Evolutionary conservation across 2,797 vertebrate genomes (phyloP).

Genomic region (Schizothorax lantsangensis): DNA sequence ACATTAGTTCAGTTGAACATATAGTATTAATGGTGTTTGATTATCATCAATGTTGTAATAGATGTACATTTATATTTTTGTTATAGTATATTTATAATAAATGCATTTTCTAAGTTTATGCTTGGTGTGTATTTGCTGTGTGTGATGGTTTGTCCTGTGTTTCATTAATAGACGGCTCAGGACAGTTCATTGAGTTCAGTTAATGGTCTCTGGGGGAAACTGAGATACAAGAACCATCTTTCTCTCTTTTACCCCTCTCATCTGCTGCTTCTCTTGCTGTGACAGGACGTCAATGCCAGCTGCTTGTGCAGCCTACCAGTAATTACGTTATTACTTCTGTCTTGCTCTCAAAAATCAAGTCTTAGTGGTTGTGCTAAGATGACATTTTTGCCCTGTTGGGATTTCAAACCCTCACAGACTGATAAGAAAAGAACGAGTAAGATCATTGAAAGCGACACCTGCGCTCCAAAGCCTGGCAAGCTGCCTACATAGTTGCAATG

Average conservation of each 20-base stretch:
- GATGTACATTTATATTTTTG: neutral
- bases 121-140: neutral
- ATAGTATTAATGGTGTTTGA: neutral
- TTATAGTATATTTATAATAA: neutral
- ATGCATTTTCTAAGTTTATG: neutral
- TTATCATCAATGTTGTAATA: neutral
- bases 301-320: neutral
- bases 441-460: neutral
- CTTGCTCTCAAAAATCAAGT: neutral
- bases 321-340: neutral
- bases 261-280: slow-evolving; percentile 3
- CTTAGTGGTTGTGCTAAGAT: neutral
- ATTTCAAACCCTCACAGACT: neutral
- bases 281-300: neutral
- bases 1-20: neutral
- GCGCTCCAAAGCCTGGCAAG: neutral
- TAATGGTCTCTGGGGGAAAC: neutral
- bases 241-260: neutral
- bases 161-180: neutral
- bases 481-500: neutral
- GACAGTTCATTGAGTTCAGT: neutral
- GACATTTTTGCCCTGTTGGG: neutral
- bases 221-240: slow-evolving; percentile 8
- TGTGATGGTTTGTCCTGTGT: neutral
- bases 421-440: neutral